Evolutionary conservation across 2,888 invertebrate genomes (phyloP).

Genomic region (Gnatocerus cornutus): DNA sequence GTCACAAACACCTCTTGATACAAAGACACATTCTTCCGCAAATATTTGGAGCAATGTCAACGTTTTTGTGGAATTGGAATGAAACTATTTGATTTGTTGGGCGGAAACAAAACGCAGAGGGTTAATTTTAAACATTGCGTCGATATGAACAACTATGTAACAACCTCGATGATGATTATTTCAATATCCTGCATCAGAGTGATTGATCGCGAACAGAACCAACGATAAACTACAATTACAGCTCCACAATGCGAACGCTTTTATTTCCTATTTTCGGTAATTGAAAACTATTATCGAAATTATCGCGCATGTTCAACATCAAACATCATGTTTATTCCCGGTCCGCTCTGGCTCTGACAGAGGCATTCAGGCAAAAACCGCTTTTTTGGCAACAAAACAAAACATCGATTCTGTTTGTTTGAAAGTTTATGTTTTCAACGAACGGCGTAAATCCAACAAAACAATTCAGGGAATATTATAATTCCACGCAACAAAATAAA

Average conservation of each 20-base stretch:
- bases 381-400: constrained; percentile 8
- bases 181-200: constrained; percentile 43
- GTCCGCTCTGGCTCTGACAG: constrained; percentile 9
- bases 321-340: constrained; percentile 16
- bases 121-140: constrained; percentile 27
- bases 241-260: constrained; percentile 27
- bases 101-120: constrained; percentile 10
- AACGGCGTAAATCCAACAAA: not conserved
- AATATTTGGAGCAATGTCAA: not conserved
- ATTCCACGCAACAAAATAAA: no score
- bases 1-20: constrained; percentile 8
- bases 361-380: constrained; percentile 1
- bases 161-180: constrained; percentile 32
- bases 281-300: constrained; percentile 44
- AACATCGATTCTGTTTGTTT: not conserved
- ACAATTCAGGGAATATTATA: not conserved
- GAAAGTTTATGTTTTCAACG: not conserved
- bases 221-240: constrained; percentile 43
- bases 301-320: constrained; percentile 24
- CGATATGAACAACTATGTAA: constrained; percentile 20
- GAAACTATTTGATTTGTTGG: constrained; percentile 18
- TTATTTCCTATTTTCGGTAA: constrained; percentile 43
- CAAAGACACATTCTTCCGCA: constrained; percentile 6
- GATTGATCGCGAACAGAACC: constrained; percentile 38
- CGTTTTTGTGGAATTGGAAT: constrained; percentile 6